Base-by-base conservation (phyloP, 1,140 invertebrate species). In the Orchestia grillus region DNA sequence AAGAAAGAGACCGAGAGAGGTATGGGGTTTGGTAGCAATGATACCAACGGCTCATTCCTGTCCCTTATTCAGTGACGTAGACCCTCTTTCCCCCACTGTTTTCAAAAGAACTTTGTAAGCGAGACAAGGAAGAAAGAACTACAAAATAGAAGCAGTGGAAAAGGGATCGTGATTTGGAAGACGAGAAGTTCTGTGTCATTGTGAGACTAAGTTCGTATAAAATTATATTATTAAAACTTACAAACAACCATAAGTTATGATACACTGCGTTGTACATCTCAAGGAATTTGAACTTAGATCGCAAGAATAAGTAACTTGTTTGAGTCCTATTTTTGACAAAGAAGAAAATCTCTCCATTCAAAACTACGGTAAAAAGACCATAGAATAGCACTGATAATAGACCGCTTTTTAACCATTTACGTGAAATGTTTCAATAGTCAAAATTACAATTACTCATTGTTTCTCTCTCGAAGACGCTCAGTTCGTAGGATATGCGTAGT, bases 1-100 rank as follows among this genome's bases (percentile, higher is more conserved):
- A 44, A 44, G 88, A 42, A 42, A 44, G 88, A 42, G 88, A 44
- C 43, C 88, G 88, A 90, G 41, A 90, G 62, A 77, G 62, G 45
- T 62, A 53, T 42, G 45, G 62, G 95, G n/a, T 96, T 41, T 87
- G 19, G 44, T 16, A 43, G 44, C 87, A 4, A 15, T 6, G 42
- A 96, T 43, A 19, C 96, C 87, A 96, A 42, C 87, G 92, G 87
- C 96, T 53, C 62, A 53, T 53, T 92, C 87, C 62, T n/a, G 41
- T 91, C 53, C 28, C 87, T 57, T 53, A 45, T 90, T 95, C 95
- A 95, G 41, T 15, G 43, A 90, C 88, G 43, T 8, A 36, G 62
- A 77, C 62, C 62, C 62, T 77, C 62, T 77, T 15, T 15, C 88
- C 28, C 41, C 88, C 43, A 43, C 28, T 41, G 41, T 90, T 42